Percentiles rank a stretch among this genome's conserved stretches.
These are phyloP conservation scores for Triplophysa rosa DNA, from an alignment of 2,113 vertebrate genomes.

Conservation along the genomic window DNA sequence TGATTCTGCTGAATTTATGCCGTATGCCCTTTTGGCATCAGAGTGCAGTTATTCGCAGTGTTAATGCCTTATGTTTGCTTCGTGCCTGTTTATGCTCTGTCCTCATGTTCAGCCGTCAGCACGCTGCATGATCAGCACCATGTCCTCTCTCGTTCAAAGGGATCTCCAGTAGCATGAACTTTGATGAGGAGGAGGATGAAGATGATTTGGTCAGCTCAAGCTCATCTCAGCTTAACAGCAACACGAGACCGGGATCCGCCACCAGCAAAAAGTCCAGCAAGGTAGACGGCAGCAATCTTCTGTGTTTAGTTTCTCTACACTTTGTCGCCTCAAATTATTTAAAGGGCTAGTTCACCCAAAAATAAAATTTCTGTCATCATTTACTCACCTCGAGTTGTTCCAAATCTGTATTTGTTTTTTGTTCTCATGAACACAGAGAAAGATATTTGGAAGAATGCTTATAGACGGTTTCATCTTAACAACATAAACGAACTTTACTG, in stretches of 20 bases:
- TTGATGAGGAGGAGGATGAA: slow-evolving; percentile 94
- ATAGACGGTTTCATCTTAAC: no score
- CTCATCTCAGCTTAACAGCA: slow-evolving; percentile 95
- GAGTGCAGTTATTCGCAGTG: slow-evolving; percentile 10
- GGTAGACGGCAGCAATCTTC: slow-evolving; percentile 66
- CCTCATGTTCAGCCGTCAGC: neutral
- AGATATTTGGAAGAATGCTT: no score
- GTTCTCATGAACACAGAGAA: no score
- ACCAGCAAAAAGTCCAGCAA: slow-evolving; percentile 93
- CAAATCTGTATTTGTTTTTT: no score
- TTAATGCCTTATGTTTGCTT: slow-evolving; percentile 15
- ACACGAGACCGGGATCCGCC: slow-evolving; percentile 92
- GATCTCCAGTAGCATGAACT: slow-evolving; percentile 98
- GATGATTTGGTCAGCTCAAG: slow-evolving; percentile 96
- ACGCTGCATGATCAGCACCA: neutral
- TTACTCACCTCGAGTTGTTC: no score
- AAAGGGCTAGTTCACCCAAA: no score
- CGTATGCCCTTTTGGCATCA: slow-evolving; percentile 25
- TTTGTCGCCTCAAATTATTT: neutral
- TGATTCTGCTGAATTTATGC: neutral
- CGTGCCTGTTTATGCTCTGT: neutral
- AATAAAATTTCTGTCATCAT: no score
- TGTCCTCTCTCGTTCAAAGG: slow-evolving; percentile 71
- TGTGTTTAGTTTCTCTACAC: neutral
- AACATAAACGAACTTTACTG: no score